phyloP scores from a whole-genome alignment of 30 jellyfish, hydroid and myxozoan species.

The Catostylus mosaicus region DNA sequence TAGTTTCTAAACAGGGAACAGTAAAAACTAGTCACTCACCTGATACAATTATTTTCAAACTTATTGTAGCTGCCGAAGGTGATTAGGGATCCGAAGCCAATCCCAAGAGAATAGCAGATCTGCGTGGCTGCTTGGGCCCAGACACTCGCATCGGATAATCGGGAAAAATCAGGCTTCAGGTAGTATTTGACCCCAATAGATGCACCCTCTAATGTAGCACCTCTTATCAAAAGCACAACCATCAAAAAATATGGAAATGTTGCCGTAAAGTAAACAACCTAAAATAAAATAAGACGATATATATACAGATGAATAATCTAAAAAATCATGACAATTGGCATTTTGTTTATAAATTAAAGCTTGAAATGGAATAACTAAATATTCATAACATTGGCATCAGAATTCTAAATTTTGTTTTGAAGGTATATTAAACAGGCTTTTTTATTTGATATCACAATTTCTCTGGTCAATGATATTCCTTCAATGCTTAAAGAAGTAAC shows the following conservation, averaged over 20 bases:
- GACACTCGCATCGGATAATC: conserved; percentile 72
- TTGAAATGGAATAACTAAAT: no score
- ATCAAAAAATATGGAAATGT: conserved; percentile 89
- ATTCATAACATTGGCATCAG: no score
- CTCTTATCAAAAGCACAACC: conserved; percentile 79
- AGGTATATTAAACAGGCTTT: no score
- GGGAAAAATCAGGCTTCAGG: conserved; percentile 83
- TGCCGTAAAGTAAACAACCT: conserved; percentile 96
- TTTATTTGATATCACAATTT: no score
- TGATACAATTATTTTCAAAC: conserved; percentile 82
- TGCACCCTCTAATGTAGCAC: conserved; percentile 92
- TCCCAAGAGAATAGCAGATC: conserved; percentile 93
- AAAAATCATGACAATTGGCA: no score
- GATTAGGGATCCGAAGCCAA: conserved; percentile 94
- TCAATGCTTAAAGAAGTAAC: no score
- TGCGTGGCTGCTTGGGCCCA: conserved; percentile 99
- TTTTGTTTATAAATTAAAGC: no score
- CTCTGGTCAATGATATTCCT: no score
- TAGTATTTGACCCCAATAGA: conserved; percentile 77
- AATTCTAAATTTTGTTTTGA: no score
- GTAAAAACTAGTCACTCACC: conserved; percentile 36
- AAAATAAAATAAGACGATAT: background rate
- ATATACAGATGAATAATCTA: no score
- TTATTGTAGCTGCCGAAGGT: conserved; percentile 94
- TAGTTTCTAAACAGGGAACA: background rate